These are phyloP conservation scores for Eilema caniola DNA, from an alignment of 2,888 invertebrate species.

Conservation along the genomic window DNA sequence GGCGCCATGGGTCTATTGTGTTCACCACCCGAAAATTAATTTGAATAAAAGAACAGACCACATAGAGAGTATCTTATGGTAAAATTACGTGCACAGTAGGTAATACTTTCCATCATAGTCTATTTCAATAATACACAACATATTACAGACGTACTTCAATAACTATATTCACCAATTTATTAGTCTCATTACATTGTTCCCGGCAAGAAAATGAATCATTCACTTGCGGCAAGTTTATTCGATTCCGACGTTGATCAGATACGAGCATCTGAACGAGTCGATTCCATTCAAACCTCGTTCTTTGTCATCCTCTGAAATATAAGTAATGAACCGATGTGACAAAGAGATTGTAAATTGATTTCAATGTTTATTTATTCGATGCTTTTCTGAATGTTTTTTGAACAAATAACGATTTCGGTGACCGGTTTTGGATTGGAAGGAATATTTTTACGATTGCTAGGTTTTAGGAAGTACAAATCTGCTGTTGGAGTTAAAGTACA, in stretches of 20 bases:
- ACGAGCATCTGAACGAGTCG: conserved; percentile 46
- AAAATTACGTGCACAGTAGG: too few species aligned
- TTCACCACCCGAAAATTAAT: too few species aligned
- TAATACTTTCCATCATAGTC: neutral
- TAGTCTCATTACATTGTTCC: conserved; percentile 37
- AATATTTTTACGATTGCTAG: neutral
- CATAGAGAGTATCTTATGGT: too few species aligned
- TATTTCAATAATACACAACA: neutral
- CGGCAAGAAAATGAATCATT: conserved; percentile 44
- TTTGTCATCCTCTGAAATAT: conserved; percentile 45
- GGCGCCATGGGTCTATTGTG: too few species aligned
- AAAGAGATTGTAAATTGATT: conserved; percentile 20
- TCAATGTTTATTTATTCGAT: conserved; percentile 3
- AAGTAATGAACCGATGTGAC: conserved; percentile 28
- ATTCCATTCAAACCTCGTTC: conserved; percentile 38
- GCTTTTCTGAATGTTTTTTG: neutral
- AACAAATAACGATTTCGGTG: neutral
- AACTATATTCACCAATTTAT: neutral
- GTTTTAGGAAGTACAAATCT: too few species aligned
- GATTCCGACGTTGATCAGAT: conserved; percentile 52
- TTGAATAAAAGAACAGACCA: too few species aligned
- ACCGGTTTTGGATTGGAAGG: neutral
- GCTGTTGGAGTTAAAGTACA: too few species aligned
- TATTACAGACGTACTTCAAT: neutral
- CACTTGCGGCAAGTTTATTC: conserved; percentile 56